Evolutionary conservation across 2,113 vertebrate species (phyloP), one percentile per base, ranked within the genome.

Genomic region (Arizona elegans): DNA sequence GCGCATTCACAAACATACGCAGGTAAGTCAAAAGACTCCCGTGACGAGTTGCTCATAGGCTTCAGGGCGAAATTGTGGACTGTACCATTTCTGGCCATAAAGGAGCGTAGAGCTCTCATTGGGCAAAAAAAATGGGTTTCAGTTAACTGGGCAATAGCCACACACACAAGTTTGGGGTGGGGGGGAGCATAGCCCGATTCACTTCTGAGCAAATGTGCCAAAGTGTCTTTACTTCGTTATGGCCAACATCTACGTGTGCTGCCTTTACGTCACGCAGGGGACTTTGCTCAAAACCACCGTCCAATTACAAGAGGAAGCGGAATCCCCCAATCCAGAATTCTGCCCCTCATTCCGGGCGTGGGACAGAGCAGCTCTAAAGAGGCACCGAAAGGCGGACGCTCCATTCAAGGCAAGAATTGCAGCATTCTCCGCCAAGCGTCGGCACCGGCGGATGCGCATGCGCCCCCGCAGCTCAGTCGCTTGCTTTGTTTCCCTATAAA

Each of bases 381-480:
- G 43, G 1, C 12, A 2, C n/a, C 15, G n/a, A 38, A 81, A 33
- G 70, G 58, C 23, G 23, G 47, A 29, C 3, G 38, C n/a, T 50
- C 58, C 17, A 26, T 19, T 38, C n/a, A 0, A 33, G 70, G 2
- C 15, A 81, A 17, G 15, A 3, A 26, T 21, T 13, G 13, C 24
- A 6, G 6, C 3, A 0, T 38, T 58, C 53, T 5, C 13, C 53
- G 13, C 8, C 8, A 0, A 19, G 5, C 24, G 7, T 0, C 0
- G 43, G 23, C 3, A 24, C 38, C 88, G 4, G 1, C 2, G 0
- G 1, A 1, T 50, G 87, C 95, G 95, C 95, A 87, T 93, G 95
- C 95, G 93, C 23, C n/a, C 29, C 0, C 11, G 8, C 13, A 10
- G 11, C 5, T 56, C 55, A 19, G 17, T 56, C 4, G 55, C 5